Evolutionary conservation across 2,113 vertebrate genomes (phyloP).

Genomic region (Tonatia bakeri): DNA sequence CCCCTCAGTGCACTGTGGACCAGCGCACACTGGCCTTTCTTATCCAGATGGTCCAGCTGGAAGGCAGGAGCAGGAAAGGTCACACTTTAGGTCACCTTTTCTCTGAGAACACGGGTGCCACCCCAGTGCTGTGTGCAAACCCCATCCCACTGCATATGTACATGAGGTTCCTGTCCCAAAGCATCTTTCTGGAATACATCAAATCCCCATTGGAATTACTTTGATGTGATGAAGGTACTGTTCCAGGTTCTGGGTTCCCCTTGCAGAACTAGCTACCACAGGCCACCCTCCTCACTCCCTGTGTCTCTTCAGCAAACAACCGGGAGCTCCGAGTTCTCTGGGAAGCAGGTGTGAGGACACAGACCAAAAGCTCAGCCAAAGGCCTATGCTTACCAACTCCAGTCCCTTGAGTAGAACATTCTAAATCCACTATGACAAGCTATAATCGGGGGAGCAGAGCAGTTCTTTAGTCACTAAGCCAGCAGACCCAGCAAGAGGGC

Average conservation of each 20-base stretch:
- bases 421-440: neutral
- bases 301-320: neutral
- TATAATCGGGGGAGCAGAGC: neutral
- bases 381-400: neutral
- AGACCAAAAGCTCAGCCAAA: neutral
- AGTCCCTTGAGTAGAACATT: neutral
- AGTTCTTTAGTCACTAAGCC: neutral
- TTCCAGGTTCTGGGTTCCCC: neutral
- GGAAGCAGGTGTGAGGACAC: neutral
- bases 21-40: slow-evolving; percentile 94
- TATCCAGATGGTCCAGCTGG: slow-evolving; percentile 93
- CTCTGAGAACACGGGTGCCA: neutral
- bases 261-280: neutral
- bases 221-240: neutral
- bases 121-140: neutral
- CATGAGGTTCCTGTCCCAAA: accelerated
- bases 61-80: neutral
- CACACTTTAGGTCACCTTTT: neutral
- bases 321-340: neutral
- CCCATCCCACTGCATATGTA: neutral
- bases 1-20: slow-evolving; percentile 94
- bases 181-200: neutral
- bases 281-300: neutral
- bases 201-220: neutral
- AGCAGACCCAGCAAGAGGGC: neutral